These are phyloP conservation scores for Danionella cerebrum DNA, from an alignment of 2,113 vertebrate genomes.

Conservation along the genomic window DNA sequence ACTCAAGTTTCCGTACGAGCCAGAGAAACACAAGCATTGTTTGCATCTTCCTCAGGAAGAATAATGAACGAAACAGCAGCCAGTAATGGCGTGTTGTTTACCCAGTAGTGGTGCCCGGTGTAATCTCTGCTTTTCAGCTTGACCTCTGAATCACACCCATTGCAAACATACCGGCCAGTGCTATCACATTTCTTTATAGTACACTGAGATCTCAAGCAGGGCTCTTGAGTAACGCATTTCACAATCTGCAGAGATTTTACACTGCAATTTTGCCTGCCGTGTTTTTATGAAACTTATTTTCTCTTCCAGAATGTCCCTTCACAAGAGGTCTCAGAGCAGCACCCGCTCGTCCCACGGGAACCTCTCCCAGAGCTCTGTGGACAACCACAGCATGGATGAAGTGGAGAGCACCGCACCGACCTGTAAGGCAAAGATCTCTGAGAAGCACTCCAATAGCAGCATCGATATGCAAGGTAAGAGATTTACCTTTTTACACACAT, in stretches of 20 bases:
- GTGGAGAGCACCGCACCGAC: constrained; percentile 59
- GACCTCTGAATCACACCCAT: constrained; percentile 6
- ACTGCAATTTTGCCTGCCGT: neutral
- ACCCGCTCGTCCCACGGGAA: constrained; percentile 75
- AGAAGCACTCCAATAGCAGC: constrained; percentile 75
- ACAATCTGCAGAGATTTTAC: neutral
- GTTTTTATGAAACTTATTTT: neutral
- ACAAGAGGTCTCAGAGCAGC: constrained; percentile 68
- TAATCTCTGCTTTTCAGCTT: neutral
- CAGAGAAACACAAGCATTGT: constrained; percentile 43
- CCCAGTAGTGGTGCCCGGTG: neutral
- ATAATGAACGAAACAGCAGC: constrained; percentile 49
- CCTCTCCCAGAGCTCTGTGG: constrained; percentile 75
- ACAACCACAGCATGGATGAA: constrained; percentile 74
- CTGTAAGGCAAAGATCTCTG: constrained; percentile 63
- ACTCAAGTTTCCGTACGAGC: neutral
- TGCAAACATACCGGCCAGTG: neutral
- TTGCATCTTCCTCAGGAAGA: constrained; percentile 67
- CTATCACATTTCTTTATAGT: neutral
- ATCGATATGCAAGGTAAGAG: constrained; percentile 75
- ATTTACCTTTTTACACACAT: no score
- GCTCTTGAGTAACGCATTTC: neutral
- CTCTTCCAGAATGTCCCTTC: constrained; percentile 63
- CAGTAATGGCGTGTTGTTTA: constrained; percentile 28
- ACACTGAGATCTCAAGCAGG: neutral